These are phyloP conservation scores for Nettapus auritus DNA, from an alignment of 2,113 vertebrate species.

Conservation along the genomic window DNA sequence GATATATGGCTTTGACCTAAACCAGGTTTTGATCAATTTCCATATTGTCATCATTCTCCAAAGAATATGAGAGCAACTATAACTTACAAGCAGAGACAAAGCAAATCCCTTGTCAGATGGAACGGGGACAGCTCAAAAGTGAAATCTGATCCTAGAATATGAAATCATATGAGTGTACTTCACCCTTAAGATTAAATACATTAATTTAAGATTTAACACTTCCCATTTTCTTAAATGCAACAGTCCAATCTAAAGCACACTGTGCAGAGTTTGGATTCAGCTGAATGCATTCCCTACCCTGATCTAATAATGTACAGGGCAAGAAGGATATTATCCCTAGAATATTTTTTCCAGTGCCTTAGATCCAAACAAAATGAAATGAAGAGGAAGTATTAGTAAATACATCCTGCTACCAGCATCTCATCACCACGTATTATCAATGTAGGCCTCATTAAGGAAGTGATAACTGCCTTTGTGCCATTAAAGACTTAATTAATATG, in stretches of 20 bases:
- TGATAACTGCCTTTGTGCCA: not conserved
- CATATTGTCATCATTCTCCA: slow-evolving; percentile 7
- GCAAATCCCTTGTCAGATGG: not conserved
- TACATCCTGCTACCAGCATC: not conserved
- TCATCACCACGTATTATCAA: not conserved
- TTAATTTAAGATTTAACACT: not conserved
- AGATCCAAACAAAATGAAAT: not conserved
- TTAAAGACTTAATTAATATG: not conserved
- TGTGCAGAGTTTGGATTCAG: not conserved
- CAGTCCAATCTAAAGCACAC: not conserved
- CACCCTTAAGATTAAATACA: not conserved
- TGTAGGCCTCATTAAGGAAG: not conserved
- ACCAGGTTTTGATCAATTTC: slow-evolving; percentile 2
- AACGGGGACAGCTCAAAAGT: not conserved
- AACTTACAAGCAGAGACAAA: slow-evolving; percentile 8
- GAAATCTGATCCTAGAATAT: not conserved
- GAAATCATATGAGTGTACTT: not conserved
- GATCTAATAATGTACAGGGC: not conserved
- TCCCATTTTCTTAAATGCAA: not conserved
- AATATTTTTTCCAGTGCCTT: not conserved
- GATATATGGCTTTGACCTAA: slow-evolving; percentile 19
- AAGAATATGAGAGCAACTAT: not conserved
- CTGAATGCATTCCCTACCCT: not conserved
- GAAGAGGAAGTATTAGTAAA: not conserved
- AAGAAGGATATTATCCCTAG: not conserved